Percentiles rank a stretch among this genome's conserved stretches.
These are phyloP conservation scores for Stomorhina lunata DNA, from an alignment of 2,888 invertebrate genomes.

Conservation along the genomic window DNA sequence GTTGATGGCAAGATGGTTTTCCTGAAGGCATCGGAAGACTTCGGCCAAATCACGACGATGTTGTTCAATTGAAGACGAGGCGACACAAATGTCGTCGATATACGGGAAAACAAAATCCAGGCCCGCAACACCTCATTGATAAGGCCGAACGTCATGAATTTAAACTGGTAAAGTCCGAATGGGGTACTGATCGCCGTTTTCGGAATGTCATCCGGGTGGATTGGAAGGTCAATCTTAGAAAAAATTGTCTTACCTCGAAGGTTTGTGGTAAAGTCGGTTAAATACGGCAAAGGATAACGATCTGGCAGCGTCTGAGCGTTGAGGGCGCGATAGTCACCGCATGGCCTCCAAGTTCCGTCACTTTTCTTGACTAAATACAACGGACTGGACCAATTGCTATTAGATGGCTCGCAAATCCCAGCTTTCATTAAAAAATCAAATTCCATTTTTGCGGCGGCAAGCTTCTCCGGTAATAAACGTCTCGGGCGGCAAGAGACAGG, in stretches of 20 bases:
- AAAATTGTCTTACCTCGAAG: slow-evolving; percentile 63
- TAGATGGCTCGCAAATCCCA: slow-evolving; percentile 78
- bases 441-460: slow-evolving; percentile 57
- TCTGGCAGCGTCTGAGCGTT: slow-evolving; percentile 64
- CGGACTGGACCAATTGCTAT: slow-evolving; percentile 77
- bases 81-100: slow-evolving; percentile 28
- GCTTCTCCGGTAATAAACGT: slow-evolving; percentile 69
- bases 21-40: neutral
- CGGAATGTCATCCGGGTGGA: slow-evolving; percentile 37
- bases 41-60: neutral
- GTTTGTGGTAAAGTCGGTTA: slow-evolving; percentile 32
- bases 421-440: slow-evolving; percentile 67
- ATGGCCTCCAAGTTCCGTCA: slow-evolving; percentile 10
- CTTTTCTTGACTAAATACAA: slow-evolving; percentile 67
- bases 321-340: slow-evolving; percentile 70
- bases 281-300: slow-evolving; percentile 2
- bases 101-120: slow-evolving; percentile 13
- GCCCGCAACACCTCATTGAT: slow-evolving; percentile 56
- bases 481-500: too few relatives aligned
- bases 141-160: slow-evolving; percentile 3
- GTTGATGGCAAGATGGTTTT: neutral
- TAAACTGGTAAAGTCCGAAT: slow-evolving; percentile 16
- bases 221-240: slow-evolving; percentile 19
- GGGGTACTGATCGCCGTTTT: slow-evolving; percentile 43
- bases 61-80: neutral